Conservation (phyloP, 2,888 invertebrate genomes). For the Deilephila elpenor region DNA sequence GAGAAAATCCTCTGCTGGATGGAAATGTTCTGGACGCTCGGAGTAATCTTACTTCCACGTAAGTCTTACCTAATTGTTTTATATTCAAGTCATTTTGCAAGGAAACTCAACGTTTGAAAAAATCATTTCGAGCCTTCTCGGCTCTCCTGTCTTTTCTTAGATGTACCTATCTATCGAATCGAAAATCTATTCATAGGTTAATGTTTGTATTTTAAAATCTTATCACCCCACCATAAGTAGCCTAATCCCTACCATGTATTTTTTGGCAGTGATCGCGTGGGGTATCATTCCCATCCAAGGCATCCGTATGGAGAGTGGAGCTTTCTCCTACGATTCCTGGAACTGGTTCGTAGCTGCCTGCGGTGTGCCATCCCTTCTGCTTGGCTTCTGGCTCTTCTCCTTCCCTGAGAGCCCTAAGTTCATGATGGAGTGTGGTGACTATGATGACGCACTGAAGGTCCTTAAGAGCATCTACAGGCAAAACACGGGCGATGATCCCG, state of each 20-base stretch:
- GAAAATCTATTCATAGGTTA: background rate
- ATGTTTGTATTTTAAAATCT: no score
- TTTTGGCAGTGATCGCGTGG: conserved; percentile 89
- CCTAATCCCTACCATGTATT: background rate
- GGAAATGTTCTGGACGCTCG: conserved; percentile 94
- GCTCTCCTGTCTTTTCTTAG: no score
- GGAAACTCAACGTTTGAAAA: no score
- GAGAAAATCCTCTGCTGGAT: conserved; percentile 93
- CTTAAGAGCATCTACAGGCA: conserved; percentile 88
- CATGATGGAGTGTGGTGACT: conserved; percentile 91
- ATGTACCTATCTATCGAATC: no score
- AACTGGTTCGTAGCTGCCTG: conserved; percentile 92
- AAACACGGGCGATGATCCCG: conserved; percentile 89
- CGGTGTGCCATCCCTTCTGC: conserved; percentile 88
- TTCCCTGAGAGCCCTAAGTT: conserved; percentile 94
- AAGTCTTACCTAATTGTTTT: conserved; percentile 52
- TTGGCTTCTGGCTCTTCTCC: conserved; percentile 88
- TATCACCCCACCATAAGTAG: background rate
- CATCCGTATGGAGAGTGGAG: conserved; percentile 83
- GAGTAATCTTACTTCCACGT: conserved; percentile 90
- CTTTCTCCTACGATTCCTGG: conserved; percentile 91
- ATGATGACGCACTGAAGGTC: conserved; percentile 89
- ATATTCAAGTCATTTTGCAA: background rate
- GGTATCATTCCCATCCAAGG: conserved; percentile 89
- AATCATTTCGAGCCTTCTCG: no score